Percentiles rank a stretch among this genome's conserved stretches.
These are phyloP conservation scores for Plectropomus leopardus DNA, from an alignment of 2,113 vertebrate species.

Conservation along the genomic window DNA sequence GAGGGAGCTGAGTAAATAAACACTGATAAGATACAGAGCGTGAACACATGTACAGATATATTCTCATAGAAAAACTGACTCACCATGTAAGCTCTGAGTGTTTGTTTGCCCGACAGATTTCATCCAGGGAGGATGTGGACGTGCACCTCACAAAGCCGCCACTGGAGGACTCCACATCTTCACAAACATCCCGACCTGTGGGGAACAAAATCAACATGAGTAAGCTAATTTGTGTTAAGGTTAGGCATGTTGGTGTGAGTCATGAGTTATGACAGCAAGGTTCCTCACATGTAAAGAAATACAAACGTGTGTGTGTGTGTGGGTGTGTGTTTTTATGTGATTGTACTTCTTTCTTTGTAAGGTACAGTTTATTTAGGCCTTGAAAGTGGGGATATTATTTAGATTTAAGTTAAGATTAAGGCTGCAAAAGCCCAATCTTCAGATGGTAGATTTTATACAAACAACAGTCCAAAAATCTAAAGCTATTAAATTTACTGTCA, in stretches of 20 bases:
- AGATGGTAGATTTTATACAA: no score
- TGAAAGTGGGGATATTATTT: not conserved
- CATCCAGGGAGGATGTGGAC: constrained; percentile 48
- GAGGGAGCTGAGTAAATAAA: constrained; percentile 40
- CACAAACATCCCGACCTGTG: constrained; percentile 61
- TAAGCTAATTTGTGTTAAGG: not conserved
- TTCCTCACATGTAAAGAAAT: not conserved
- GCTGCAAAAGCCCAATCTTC: no score
- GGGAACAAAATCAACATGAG: constrained; percentile 7
- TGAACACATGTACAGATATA: not conserved
- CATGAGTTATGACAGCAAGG: no score
- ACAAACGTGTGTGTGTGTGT: not conserved
- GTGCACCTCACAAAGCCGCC: constrained; percentile 70
- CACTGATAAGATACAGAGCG: not conserved
- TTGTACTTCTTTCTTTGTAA: not conserved
- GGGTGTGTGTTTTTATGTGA: not conserved
- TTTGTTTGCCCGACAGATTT: constrained; percentile 55
- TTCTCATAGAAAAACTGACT: not conserved
- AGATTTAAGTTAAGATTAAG: no score
- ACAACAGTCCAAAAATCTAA: no score
- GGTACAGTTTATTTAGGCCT: not conserved
- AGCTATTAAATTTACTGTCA: no score
- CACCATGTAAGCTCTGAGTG: constrained; percentile 69
- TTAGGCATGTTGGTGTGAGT: not conserved
- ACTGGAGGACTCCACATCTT: constrained; percentile 37